These are phyloP conservation scores for Antennarius maculatus DNA, from an alignment of 2,797 vertebrate genomes.

Conservation along the genomic window DNA sequence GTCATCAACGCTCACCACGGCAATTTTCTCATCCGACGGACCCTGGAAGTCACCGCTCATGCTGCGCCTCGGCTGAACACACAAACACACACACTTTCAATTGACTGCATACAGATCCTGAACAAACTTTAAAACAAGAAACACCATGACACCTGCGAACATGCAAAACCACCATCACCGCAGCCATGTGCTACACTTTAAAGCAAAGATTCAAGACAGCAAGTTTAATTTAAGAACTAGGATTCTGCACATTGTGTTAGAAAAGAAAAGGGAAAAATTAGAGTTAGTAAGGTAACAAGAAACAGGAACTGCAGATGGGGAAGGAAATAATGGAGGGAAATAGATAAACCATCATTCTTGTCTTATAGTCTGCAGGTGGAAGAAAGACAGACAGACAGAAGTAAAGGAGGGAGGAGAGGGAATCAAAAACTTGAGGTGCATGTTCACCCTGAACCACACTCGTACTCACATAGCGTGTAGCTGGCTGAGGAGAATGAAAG, in stretches of 20 bases:
- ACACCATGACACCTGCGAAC: slow-evolving; percentile 13
- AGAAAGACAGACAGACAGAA: slow-evolving; percentile 2
- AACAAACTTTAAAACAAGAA: slow-evolving; percentile 9
- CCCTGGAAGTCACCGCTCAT: slow-evolving; percentile 90
- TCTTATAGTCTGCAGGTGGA: slow-evolving; percentile 24
- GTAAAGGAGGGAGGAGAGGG: not conserved
- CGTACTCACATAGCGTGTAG: slow-evolving; percentile 79
- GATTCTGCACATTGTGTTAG: slow-evolving; percentile 31
- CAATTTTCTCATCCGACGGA: slow-evolving; percentile 97
- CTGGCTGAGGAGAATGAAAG: slow-evolving; percentile 74
- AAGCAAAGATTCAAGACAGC: slow-evolving; percentile 9
- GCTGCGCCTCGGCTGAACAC: slow-evolving; percentile 88
- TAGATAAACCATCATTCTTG: slow-evolving; percentile 35
- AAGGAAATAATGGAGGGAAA: slow-evolving; percentile 18
- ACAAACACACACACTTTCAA: slow-evolving; percentile 15
- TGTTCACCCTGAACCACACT: slow-evolving; percentile 65
- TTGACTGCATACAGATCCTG: slow-evolving; percentile 13
- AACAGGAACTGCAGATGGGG: slow-evolving; percentile 12
- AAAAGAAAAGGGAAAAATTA: slow-evolving; percentile 18
- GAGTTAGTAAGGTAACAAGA: slow-evolving; percentile 45
- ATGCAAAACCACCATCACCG: slow-evolving; percentile 29
- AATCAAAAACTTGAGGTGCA: slow-evolving; percentile 17
- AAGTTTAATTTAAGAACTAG: slow-evolving; percentile 3
- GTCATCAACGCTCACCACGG: slow-evolving; percentile 92
- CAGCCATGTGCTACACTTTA: slow-evolving; percentile 1